Conservation (phyloP, 2,888 invertebrate genomes). For the Troilus luridus region DNA sequence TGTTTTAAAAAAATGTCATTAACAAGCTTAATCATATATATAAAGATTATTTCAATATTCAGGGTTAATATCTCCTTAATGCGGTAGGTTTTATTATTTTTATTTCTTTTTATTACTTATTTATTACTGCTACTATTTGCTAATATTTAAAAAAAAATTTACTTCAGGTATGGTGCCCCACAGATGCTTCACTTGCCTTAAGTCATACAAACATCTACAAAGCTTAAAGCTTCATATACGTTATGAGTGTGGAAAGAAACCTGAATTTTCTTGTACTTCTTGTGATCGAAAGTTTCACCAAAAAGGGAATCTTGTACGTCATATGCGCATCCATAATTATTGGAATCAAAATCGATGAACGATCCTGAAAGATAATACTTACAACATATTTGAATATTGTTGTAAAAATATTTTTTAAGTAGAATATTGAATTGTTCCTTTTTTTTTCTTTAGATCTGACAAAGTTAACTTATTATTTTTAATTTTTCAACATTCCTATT, state of each 20-base stretch:
- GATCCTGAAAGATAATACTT: background rate
- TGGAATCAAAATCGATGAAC: background rate
- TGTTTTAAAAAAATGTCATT: background rate
- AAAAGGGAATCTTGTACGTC: slow-evolving; percentile 53
- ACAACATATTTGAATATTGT: background rate
- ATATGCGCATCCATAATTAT: background rate
- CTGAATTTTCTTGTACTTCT: slow-evolving; percentile 69
- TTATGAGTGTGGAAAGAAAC: slow-evolving; percentile 68
- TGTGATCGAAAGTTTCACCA: slow-evolving; percentile 66
- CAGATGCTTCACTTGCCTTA: slow-evolving; percentile 8
- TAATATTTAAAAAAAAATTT: background rate
- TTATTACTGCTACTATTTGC: background rate
- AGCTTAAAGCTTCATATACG: slow-evolving; percentile 69
- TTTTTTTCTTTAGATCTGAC: background rate
- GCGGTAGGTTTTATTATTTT: background rate
- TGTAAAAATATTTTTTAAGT: background rate
- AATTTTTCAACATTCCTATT: background rate
- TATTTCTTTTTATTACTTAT: background rate
- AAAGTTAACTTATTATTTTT: background rate
- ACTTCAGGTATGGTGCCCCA: background rate
- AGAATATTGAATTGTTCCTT: background rate
- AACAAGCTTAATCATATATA: background rate
- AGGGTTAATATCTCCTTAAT: background rate
- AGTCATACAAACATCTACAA: slow-evolving; percentile 37
- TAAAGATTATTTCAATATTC: background rate